Percentiles rank a stretch among this genome's conserved stretches.
phyloP scores from a whole-genome alignment of 2,888 invertebrate genomes.

The Salpingus planirostris region DNA sequence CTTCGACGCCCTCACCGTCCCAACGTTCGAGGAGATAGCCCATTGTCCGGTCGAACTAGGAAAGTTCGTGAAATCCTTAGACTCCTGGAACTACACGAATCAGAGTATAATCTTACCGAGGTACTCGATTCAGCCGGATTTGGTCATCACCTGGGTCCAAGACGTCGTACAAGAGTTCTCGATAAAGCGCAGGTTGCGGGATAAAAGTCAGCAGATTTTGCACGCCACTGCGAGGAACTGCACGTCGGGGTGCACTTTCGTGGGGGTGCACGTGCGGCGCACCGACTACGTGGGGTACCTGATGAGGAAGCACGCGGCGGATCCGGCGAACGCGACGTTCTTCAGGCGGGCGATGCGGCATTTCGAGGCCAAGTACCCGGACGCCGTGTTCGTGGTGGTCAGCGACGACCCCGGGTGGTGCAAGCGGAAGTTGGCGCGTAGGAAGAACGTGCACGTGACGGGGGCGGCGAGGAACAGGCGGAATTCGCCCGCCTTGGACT shows the following conservation, averaged over 20 bases:
- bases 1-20: conserved; percentile 47
- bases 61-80: conserved; percentile 43
- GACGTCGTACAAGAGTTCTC: conserved; percentile 49
- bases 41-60: conserved; percentile 45
- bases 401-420: conserved; percentile 47
- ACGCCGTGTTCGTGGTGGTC: conserved; percentile 40
- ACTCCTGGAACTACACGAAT: conserved; percentile 48
- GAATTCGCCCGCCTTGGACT: conserved; percentile 40
- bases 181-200: conserved; percentile 43
- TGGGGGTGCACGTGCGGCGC: conserved; percentile 49
- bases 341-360: conserved; percentile 41
- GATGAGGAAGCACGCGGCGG: conserved; percentile 43
- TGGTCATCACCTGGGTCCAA: conserved; percentile 48
- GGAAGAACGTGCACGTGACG: conserved; percentile 38
- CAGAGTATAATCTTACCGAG: conserved; percentile 49
- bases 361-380: conserved; percentile 38
- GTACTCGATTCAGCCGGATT: conserved; percentile 46
- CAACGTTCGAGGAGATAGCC: conserved; percentile 47
- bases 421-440: conserved; percentile 31
- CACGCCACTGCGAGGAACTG: conserved; percentile 28
- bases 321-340: conserved; percentile 38
- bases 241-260: conserved; percentile 37
- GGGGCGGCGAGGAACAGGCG: conserved; percentile 35
- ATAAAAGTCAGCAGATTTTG: conserved; percentile 43
- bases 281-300: conserved; percentile 47